phyloP scores from a whole-genome alignment of 64 coral and sea anemone genomes.

The Montipora sp. region DNA sequence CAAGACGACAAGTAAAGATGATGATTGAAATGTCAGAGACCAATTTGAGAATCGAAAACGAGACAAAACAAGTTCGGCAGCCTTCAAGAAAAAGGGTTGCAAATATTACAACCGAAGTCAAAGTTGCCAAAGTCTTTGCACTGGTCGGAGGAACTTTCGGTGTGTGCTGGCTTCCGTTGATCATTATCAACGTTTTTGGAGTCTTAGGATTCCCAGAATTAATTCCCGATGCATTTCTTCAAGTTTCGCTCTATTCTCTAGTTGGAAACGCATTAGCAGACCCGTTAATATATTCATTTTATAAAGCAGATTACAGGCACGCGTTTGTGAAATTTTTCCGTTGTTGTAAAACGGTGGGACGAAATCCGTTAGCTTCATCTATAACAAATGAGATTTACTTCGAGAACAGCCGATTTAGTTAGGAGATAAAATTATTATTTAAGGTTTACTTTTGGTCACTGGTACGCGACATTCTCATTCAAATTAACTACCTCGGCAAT shows the following conservation, averaged over 20 bases:
- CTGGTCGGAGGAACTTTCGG: slow-evolving; percentile 69
- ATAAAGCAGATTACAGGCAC: slow-evolving; percentile 69
- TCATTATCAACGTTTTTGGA: slow-evolving; percentile 79
- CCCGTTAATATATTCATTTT: slow-evolving; percentile 79
- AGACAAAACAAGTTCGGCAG: background rate
- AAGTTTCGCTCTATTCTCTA: slow-evolving; percentile 76
- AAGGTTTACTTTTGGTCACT: background rate
- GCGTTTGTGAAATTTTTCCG: slow-evolving; percentile 54
- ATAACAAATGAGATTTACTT: background rate
- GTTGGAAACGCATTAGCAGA: slow-evolving; percentile 81
- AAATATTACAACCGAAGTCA: slow-evolving; percentile 73
- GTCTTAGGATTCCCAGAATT: slow-evolving; percentile 22
- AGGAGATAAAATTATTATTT: background rate
- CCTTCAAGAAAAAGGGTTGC: slow-evolving; percentile 5
- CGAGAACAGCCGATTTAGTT: background rate
- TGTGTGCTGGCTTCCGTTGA: slow-evolving; percentile 83
- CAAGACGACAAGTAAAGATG: slow-evolving; percentile 66
- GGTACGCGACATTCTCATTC: too few species aligned
- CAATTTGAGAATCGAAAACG: slow-evolving; percentile 9
- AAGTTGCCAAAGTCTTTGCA: slow-evolving; percentile 84
- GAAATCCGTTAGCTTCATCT: background rate
- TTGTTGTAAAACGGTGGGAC: background rate
- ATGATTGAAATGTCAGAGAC: slow-evolving; percentile 47
- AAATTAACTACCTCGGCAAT: too few species aligned
- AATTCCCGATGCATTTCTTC: slow-evolving; percentile 47